Conservation (phyloP, 2,888 invertebrate species). For the Erebia aethiops region DNA sequence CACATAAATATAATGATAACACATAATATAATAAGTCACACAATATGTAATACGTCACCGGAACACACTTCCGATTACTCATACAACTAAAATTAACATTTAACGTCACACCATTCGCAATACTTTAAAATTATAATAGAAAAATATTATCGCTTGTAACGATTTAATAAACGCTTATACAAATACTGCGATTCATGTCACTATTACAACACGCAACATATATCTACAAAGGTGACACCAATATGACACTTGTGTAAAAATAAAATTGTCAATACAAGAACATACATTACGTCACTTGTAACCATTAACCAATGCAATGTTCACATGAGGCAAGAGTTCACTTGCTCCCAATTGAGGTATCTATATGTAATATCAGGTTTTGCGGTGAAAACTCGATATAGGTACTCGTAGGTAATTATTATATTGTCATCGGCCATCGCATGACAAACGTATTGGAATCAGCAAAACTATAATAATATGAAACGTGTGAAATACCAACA, state of each 20-base stretch:
- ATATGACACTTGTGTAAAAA: conserved; percentile 41
- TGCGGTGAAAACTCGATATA: conserved; percentile 18
- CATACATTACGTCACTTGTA: conserved; percentile 35
- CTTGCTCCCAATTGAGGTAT: conserved; percentile 34
- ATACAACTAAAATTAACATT: conserved; percentile 20
- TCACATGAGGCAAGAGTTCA: conserved; percentile 31
- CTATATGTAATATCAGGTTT: conserved; percentile 24
- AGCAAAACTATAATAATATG: too few relatives aligned
- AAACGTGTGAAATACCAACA: too few relatives aligned
- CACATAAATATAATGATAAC: neutral
- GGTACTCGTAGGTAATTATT: neutral
- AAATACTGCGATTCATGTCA: conserved; percentile 35
- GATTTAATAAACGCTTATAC: conserved; percentile 17
- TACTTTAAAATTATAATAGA: conserved; percentile 26
- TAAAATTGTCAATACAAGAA: conserved; percentile 39
- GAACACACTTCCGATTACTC: conserved; percentile 3
- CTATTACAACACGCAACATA: conserved; percentile 30
- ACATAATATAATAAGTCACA: neutral
- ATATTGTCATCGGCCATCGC: neutral
- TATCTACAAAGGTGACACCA: conserved; percentile 37
- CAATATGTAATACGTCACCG: too few relatives aligned
- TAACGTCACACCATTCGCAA: conserved; percentile 11
- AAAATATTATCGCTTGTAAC: conserved; percentile 23
- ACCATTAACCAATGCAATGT: conserved; percentile 30
- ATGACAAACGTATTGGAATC: too few relatives aligned